Conservation (phyloP, 2,888 invertebrate species). For the Ctenicera cuprea region DNA sequence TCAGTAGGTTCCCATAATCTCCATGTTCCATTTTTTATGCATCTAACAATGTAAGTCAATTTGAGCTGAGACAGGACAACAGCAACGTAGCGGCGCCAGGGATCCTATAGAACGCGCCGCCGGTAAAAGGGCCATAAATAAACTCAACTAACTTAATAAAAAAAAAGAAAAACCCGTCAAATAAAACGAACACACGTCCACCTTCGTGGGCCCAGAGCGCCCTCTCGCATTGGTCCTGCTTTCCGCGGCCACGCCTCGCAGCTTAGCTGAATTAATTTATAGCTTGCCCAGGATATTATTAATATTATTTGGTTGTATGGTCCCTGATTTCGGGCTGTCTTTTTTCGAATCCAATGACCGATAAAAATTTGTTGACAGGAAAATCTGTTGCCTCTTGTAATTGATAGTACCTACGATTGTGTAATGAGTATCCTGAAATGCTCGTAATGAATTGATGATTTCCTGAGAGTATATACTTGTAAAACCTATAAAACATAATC, state of each 20-base stretch:
- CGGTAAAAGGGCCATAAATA: slow-evolving; percentile 70
- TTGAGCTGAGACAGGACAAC: slow-evolving; percentile 52
- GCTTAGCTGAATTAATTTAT: slow-evolving; percentile 45
- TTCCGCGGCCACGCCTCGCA: slow-evolving; percentile 50
- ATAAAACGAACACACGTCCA: slow-evolving; percentile 61
- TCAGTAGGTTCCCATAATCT: slow-evolving; percentile 33
- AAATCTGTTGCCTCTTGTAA: slow-evolving; percentile 20
- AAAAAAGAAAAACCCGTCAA: slow-evolving; percentile 60
- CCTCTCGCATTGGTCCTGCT: slow-evolving; percentile 53
- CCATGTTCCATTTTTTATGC: slow-evolving; percentile 38
- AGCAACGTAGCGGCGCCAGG: slow-evolving; percentile 65
- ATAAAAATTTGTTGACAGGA: slow-evolving; percentile 28
- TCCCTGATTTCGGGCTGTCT: slow-evolving; percentile 15
- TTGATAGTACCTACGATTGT: slow-evolving; percentile 17
- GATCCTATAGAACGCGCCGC: slow-evolving; percentile 65
- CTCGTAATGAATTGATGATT: slow-evolving; percentile 26
- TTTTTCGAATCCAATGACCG: slow-evolving; percentile 27
- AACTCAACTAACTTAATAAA: slow-evolving; percentile 62
- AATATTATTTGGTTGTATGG: slow-evolving; percentile 31
- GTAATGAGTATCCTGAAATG: slow-evolving; percentile 3
- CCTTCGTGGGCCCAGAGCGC: slow-evolving; percentile 52
- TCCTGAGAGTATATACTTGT: slow-evolving; percentile 26
- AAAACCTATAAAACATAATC: neutral
- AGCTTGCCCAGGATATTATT: slow-evolving; percentile 26
- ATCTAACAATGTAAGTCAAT: slow-evolving; percentile 52